Evolutionary conservation across 2,797 vertebrate genomes (phyloP).

Genomic region (Artibeus lituratus): DNA sequence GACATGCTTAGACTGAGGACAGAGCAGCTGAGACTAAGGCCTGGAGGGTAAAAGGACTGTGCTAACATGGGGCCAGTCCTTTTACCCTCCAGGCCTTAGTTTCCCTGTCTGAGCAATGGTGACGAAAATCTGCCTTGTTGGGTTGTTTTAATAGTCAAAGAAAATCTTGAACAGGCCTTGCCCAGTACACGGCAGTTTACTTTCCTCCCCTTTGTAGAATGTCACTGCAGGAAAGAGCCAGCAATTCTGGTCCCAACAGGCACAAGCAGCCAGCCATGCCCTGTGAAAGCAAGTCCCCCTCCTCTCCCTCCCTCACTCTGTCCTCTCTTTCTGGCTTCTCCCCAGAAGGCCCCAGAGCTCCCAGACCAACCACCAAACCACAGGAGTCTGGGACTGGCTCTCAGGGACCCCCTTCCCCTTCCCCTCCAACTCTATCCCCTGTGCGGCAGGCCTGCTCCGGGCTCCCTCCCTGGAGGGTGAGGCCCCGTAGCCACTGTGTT

Average conservation of each 20-base stretch:
- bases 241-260: background rate
- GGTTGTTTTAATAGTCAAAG: background rate
- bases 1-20: background rate
- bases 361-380: conserved; percentile 48
- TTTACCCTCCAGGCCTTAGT: background rate
- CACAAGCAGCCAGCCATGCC: background rate
- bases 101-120: background rate
- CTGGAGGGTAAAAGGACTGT: too few relatives aligned
- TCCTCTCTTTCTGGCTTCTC: conserved; percentile 26
- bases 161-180: background rate
- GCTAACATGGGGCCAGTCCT: background rate
- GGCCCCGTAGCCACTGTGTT: background rate
- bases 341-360: conserved; percentile 21
- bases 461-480: background rate
- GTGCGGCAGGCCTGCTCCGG: background rate
- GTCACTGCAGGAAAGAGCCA: background rate
- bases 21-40: background rate
- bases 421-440: background rate
- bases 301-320: background rate
- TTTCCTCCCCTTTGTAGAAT: background rate
- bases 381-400: background rate
- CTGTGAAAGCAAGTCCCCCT: background rate
- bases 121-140: background rate
- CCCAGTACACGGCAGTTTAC: background rate
- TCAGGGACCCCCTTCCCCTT: background rate